Evolutionary conservation across 2,888 invertebrate genomes (phyloP), one percentile per base, ranked within the genome.

Genomic region (Hecatera dysodea): DNA sequence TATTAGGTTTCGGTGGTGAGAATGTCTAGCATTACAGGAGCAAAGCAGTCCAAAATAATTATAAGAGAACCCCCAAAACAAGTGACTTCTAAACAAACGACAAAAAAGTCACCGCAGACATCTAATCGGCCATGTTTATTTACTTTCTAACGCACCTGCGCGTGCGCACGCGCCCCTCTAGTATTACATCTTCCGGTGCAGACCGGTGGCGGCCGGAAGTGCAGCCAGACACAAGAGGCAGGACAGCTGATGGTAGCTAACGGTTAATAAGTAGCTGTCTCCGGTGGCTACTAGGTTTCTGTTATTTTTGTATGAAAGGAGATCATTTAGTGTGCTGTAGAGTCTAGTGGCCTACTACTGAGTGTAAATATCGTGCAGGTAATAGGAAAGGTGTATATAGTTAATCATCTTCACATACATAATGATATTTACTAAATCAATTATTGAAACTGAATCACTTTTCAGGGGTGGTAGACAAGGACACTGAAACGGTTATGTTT

Each of bases 141-240:
- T 19, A 62, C 66, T 76, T 72, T 82, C 66, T 70, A 74, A 22
- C 50, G 68, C 67, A 53, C 66, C 61, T 72, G 78, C 67, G 79
- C 79, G 53, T 61, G 67, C 77, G 77, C 65, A 78, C 72, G 80
- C 55, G 82, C 57, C 67, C 62, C 53, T 64, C 48, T 81, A 15
- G 48, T 57, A 33, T 66, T 67, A 74, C 71, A 72, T 36, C 17
- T 63, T 80, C 71, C 57, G 67, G 59, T n/a, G 50, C 22, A 7
- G 15, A 36, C 46, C 36, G 72, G 48, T 48, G 24, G 29, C 57
- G 15, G 27, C 42, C 81, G 77, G 81, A 77, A 80, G 61, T 39
- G 33, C 19, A 12, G 22, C 22, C 29, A 46, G 27, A 48, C 27
- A 48, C 60, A 61, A 67, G 67, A 61, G 56, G 33, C 52, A 29